phyloP scores from a whole-genome alignment of 2,797 vertebrate genomes.

The Sorex maritimensis region DNA sequence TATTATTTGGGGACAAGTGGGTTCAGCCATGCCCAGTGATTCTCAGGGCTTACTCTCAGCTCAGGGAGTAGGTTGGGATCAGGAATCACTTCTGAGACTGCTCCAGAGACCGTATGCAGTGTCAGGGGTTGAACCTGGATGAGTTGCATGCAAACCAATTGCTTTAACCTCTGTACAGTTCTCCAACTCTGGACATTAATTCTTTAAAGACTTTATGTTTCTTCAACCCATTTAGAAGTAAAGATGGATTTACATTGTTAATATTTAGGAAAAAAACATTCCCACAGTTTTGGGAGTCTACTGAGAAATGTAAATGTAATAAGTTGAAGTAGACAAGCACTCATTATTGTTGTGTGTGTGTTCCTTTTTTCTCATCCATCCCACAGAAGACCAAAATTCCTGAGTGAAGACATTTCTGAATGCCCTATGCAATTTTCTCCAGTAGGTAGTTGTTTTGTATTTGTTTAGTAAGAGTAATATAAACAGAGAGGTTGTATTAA shows the following conservation, averaged over 20 bases:
- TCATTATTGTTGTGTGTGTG: fast-evolving
- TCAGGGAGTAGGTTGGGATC: too few species aligned
- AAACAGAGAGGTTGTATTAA: conserved; percentile 17
- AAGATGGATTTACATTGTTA: neutral
- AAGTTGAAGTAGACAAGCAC: neutral
- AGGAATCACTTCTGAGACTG: too few species aligned
- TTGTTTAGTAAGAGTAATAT: conserved; percentile 1
- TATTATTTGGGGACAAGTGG: neutral
- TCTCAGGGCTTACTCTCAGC: too few species aligned
- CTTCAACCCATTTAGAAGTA: neutral
- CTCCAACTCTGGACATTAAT: neutral
- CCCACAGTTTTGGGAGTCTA: neutral
- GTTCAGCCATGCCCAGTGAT: too few species aligned
- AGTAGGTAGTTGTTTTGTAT: neutral
- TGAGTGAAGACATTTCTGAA: neutral
- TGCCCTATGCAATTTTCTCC: neutral
- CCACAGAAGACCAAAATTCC: neutral
- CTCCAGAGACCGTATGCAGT: too few species aligned
- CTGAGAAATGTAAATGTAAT: neutral
- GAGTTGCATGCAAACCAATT: neutral
- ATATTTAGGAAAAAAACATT: neutral
- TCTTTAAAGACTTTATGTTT: neutral
- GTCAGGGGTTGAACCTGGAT: too few species aligned
- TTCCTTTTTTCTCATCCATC: neutral
- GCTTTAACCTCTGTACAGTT: too few species aligned